phyloP scores from a whole-genome alignment of 2,888 invertebrate genomes.

The Tetropium fuscum region DNA sequence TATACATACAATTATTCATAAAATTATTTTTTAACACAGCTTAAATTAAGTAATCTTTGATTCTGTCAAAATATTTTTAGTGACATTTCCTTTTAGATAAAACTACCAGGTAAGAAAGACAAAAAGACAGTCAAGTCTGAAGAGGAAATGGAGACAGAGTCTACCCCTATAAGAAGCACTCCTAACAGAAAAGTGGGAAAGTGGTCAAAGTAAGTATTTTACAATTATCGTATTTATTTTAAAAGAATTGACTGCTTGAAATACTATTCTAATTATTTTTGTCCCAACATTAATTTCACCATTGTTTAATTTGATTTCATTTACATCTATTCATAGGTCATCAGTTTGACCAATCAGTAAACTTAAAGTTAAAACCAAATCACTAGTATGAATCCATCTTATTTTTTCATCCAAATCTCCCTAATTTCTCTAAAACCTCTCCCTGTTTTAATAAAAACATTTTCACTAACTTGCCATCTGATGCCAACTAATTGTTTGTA shows the following conservation, averaged over 20 bases:
- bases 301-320: not conserved
- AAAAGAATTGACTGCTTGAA: slow-evolving; percentile 14
- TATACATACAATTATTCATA: no score
- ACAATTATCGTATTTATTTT: slow-evolving; percentile 6
- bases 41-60: slow-evolving; percentile 20
- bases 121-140: slow-evolving; percentile 40
- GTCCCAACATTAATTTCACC: not conserved
- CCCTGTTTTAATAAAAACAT: no score
- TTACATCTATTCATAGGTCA: not conserved
- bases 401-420: no score
- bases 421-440: no score
- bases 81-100: slow-evolving; percentile 50
- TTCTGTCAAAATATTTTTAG: slow-evolving; percentile 15
- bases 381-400: no score
- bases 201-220: slow-evolving; percentile 40
- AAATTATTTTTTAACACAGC: no score
- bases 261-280: slow-evolving; percentile 7
- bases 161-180: slow-evolving; percentile 31
- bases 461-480: no score
- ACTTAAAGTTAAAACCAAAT: no score
- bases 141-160: slow-evolving; percentile 43
- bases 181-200: slow-evolving; percentile 33
- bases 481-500: no score
- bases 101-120: slow-evolving; percentile 51
- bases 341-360: no score